A percentile compares a stretch with the other conserved stretches of the same genome.
Conservation (phyloP, 2,888 invertebrate species). For the Priocnemis perturbator region DNA sequence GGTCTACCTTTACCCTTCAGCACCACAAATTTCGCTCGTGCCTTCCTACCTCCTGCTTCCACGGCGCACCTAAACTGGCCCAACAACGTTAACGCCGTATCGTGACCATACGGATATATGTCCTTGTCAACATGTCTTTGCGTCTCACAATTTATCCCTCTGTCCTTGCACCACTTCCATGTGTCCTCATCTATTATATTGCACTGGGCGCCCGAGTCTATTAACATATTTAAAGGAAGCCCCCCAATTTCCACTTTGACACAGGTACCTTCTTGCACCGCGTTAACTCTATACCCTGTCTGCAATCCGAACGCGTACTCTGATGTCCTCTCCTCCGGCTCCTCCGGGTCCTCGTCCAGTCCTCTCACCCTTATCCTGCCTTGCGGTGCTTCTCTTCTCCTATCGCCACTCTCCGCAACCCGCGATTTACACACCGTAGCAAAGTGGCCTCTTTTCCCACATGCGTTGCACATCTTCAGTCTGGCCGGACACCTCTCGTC, state of each 20-base stretch:
- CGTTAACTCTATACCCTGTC: background rate
- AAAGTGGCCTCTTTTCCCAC: slow-evolving; percentile 44
- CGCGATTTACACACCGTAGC: slow-evolving; percentile 40
- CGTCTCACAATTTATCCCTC: slow-evolving; percentile 26
- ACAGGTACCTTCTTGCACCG: background rate
- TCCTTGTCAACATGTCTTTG: slow-evolving; percentile 33
- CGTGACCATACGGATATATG: slow-evolving; percentile 47
- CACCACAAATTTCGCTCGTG: background rate
- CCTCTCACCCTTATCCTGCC: background rate
- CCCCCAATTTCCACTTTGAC: slow-evolving; percentile 41
- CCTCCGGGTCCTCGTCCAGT: background rate
- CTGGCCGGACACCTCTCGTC: slow-evolving; percentile 51
- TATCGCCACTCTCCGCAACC: too few relatives aligned
- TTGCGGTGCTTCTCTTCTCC: background rate
- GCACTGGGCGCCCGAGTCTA: slow-evolving; percentile 51
- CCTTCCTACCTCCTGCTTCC: too few relatives aligned
- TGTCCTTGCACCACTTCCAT: slow-evolving; percentile 45
- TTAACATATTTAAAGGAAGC: slow-evolving; percentile 40
- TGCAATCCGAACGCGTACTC: background rate
- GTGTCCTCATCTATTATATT: slow-evolving; percentile 50
- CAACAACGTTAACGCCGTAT: slow-evolving; percentile 15
- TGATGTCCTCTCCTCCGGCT: background rate
- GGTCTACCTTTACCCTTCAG: slow-evolving; percentile 28
- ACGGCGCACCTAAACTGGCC: slow-evolving; percentile 7
- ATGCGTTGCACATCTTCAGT: background rate